These are phyloP conservation scores for Crypturellus undulatus DNA, from an alignment of 2,113 vertebrate species.

Conservation along the genomic window DNA sequence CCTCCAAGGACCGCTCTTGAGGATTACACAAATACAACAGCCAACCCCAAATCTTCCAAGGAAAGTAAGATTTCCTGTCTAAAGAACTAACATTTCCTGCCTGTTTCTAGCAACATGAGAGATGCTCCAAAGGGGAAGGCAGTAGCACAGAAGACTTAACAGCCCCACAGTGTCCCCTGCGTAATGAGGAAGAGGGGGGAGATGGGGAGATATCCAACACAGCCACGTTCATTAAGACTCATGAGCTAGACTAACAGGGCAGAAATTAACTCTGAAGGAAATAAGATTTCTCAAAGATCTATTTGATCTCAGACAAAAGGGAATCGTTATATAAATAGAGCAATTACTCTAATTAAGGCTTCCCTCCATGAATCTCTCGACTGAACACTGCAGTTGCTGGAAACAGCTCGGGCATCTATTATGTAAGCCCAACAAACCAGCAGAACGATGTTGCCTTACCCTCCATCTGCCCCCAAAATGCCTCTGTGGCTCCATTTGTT, in stretches of 20 bases:
- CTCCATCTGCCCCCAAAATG: constrained; percentile 18
- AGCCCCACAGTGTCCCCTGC: not conserved
- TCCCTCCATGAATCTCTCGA: constrained; percentile 25
- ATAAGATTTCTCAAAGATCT: constrained; percentile 65
- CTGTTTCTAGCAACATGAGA: not conserved
- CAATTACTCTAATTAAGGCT: constrained; percentile 75
- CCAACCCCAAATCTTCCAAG: not conserved
- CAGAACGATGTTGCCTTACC: constrained; percentile 36
- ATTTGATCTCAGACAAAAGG: constrained; percentile 65
- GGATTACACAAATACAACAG: not conserved
- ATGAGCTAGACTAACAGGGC: constrained; percentile 52
- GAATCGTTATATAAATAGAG: constrained; percentile 72
- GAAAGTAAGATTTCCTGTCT: not conserved
- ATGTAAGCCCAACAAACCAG: constrained; percentile 54
- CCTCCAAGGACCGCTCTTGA: not conserved
- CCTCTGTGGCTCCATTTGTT: not conserved
- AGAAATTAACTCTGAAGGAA: constrained; percentile 61
- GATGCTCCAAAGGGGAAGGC: not conserved
- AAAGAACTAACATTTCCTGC: not conserved
- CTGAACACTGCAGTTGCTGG: constrained; percentile 52
- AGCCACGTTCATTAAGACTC: constrained; percentile 42
- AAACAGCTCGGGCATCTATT: constrained; percentile 44
- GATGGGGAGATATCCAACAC: not conserved
- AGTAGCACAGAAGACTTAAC: not conserved
- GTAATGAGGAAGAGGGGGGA: not conserved